Base-by-base conservation (phyloP, 2,113 vertebrate genomes). In the Cairina moschata region DNA sequence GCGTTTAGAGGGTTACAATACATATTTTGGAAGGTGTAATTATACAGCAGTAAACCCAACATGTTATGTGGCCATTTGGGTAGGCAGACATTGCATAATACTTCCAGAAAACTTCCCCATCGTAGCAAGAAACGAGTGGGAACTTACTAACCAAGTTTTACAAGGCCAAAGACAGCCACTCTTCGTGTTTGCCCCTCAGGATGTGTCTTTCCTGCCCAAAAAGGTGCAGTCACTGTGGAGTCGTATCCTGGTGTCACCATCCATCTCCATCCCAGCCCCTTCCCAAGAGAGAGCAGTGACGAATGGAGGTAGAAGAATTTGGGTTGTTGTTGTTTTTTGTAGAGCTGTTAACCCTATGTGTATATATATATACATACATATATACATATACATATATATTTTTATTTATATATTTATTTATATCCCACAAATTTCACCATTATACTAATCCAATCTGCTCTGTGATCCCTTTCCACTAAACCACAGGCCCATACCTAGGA, bases 401-500 rank as follows among this genome's bases (percentile, higher is more conserved):
- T 38, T 38, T 38, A 38, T 38, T 38, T 38, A 44, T 44, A 28
- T 28, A 3, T 38, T 28, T 38, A 40, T 29, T 28, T 40, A 40
- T 46, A 68, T 50, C 58, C 55, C 55, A 60, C 46, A 68, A 12
- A 15, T 44, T 20, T 22, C 73, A 54, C 55, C 55, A 13, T 60
- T 59, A 26, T 4, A 32, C 72, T 66, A 75, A 56, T 11, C 29
- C 54, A 46, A 63, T 38, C 38, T 56, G 13, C 20, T 62, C 55
- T 18, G 13, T 46, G 77, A 34, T 40, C 60, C 3, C 0, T 66
- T 83, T 73, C 50, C 10, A 25, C 4, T 9, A 5, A 42, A 32
- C 16, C 54, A 68, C 0, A 0, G 67, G 10, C 16, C 25, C 23
- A 8, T 36, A 65, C 42, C 11, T 31, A 46, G 18, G 71, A 68